A percentile compares a stretch with the other conserved stretches of the same genome.
These are phyloP conservation scores for Cecidostiba fungosa DNA, from an alignment of 2,888 invertebrate species.

Conservation along the genomic window DNA sequence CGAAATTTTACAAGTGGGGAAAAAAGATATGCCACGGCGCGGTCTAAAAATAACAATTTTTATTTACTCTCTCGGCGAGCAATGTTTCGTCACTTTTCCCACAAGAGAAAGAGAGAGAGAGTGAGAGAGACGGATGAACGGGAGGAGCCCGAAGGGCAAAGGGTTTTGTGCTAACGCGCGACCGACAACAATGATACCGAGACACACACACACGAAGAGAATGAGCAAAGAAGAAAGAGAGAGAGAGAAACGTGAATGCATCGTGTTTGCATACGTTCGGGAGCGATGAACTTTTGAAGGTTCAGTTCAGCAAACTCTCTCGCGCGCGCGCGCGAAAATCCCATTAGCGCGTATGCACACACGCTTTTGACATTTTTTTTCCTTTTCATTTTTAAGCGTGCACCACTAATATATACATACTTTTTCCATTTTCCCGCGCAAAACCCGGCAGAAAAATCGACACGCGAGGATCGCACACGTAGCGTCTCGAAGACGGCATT, in stretches of 20 bases:
- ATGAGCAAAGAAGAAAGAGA: slow-evolving; percentile 23
- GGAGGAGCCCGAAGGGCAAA: slow-evolving; percentile 40
- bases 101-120: not conserved
- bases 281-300: slow-evolving; percentile 65
- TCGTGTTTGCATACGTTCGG: slow-evolving; percentile 56
- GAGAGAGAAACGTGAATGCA: slow-evolving; percentile 51
- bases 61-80: slow-evolving; percentile 19
- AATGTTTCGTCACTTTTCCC: slow-evolving; percentile 45
- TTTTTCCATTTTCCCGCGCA: slow-evolving; percentile 19
- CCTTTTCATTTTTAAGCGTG: not conserved
- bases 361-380: slow-evolving; percentile 35
- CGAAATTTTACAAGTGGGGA: slow-evolving; percentile 11
- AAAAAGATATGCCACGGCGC: slow-evolving; percentile 1
- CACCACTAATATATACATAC: not conserved
- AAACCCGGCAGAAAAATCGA: not conserved
- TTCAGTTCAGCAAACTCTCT: slow-evolving; percentile 39
- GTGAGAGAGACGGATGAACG: not conserved
- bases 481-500: slow-evolving; percentile 52
- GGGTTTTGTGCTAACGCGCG: slow-evolving; percentile 39
- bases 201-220: not conserved
- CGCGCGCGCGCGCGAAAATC: slow-evolving; percentile 47
- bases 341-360: slow-evolving; percentile 52
- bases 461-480: slow-evolving; percentile 16
- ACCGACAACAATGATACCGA: slow-evolving; percentile 55
- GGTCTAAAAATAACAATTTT: slow-evolving; percentile 40